phyloP scores from a whole-genome alignment of 2,888 invertebrate species.

The Cybosia mesomella region DNA sequence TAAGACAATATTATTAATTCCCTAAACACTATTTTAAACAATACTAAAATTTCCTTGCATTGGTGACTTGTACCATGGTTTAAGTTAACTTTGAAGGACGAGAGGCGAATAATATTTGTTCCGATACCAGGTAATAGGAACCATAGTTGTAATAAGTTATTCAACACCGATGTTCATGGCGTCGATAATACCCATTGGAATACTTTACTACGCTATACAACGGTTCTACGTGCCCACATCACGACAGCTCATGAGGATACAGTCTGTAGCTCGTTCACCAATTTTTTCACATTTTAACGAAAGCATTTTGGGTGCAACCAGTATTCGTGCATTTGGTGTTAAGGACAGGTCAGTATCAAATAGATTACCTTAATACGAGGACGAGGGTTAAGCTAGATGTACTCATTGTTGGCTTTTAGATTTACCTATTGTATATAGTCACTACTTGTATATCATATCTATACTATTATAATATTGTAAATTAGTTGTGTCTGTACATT shows the following conservation, averaged over 20 bases:
- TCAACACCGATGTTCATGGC: conserved; percentile 94
- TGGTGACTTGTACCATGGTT: too few relatives aligned
- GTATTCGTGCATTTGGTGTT: conserved; percentile 95
- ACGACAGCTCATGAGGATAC: conserved; percentile 96
- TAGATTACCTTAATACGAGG: background rate
- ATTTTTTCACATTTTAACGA: conserved; percentile 99
- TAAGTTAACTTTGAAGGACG: too few relatives aligned
- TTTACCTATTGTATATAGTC: too few relatives aligned
- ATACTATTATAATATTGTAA: too few relatives aligned
- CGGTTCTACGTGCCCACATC: conserved; percentile 98
- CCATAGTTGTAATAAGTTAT: conserved; percentile 94
- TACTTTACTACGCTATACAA: conserved; percentile 95
- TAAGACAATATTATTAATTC: too few relatives aligned
- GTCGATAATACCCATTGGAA: conserved; percentile 92
- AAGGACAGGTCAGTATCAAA: conserved; percentile 82
- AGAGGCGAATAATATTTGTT: background rate
- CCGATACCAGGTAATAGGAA: conserved; percentile 91
- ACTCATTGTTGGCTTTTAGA: background rate
- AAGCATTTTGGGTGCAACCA: conserved; percentile 94
- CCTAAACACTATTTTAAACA: too few relatives aligned
- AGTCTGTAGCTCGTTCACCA: conserved; percentile 97
- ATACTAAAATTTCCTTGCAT: too few relatives aligned
- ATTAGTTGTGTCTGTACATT: too few relatives aligned
- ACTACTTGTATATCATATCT: too few relatives aligned
- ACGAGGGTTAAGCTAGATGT: background rate